Conservation (phyloP, 2,888 invertebrate species). For the Smittia sp. region DNA sequence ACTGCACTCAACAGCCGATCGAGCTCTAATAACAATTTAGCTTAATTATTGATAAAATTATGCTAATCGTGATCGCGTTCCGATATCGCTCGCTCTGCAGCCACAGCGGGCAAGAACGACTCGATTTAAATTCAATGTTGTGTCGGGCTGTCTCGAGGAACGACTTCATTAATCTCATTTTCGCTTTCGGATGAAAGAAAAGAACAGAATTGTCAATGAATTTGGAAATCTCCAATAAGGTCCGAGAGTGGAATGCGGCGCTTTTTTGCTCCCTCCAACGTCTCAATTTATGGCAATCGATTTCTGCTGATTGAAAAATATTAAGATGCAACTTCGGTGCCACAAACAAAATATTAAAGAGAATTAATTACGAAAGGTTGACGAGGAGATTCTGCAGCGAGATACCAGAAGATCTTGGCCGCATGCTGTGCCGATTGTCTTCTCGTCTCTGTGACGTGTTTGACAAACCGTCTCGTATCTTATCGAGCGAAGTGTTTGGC, state of each 20-base stretch:
- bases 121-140: constrained; percentile 40
- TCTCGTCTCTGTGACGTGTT: constrained; percentile 2
- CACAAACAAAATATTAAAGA: constrained; percentile 28
- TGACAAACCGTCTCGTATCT: neutral
- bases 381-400: neutral
- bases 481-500: constrained; percentile 17
- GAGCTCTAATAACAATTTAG: neutral
- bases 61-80: constrained; percentile 10
- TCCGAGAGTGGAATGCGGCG: neutral
- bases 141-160: constrained; percentile 37
- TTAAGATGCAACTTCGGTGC: constrained; percentile 40
- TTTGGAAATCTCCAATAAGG: constrained; percentile 7
- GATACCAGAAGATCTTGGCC: constrained; percentile 6
- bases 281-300: constrained; percentile 30
- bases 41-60: too few relatives aligned
- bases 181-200: constrained; percentile 17
- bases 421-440: constrained; percentile 32
- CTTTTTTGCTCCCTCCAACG: constrained; percentile 9
- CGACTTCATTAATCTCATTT: constrained; percentile 40
- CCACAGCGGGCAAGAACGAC: neutral
- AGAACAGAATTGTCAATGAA: constrained; percentile 12
- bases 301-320: constrained; percentile 1
- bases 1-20: neutral
- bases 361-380: constrained; percentile 30
- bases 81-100: neutral